Evolutionary conservation across 2,888 invertebrate genomes (phyloP), one percentile per base, ranked within the genome.

Genomic region (Panopea generosa): DNA sequence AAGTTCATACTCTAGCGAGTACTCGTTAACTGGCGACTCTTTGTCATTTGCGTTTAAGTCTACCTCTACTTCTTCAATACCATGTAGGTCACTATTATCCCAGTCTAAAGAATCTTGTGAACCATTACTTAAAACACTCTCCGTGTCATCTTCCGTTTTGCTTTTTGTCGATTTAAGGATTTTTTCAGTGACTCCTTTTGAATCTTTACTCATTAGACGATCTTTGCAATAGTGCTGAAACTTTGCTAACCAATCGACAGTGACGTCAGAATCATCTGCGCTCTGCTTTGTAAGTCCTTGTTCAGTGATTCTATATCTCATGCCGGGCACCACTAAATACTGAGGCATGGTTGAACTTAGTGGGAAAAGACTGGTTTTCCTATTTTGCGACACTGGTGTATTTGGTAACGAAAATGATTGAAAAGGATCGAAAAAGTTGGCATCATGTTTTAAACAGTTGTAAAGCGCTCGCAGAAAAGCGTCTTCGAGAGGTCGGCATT

Each of bases 151-250:
- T 27, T 80, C 79, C 7, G 77, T 71, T 11, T 59, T 57, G 9
- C 71, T 77, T 24, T 65, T 68, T 0, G 72, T 71, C 9, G 77
- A 60, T 38, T 76, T 72, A 24, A 85, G 78, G 16, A 84, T 65
- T 52, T 75, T 85, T 55, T 81, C 84, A 9, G 84, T 84, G n/a
- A 88, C 87, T 27, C 85, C 84, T 45, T 84, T 87, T 6, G 87
- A 74, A 63, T 89, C 87, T 52, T 84, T 87, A 47, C 81, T 87
- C 47, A 83, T 83, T 29, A 90, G 75, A 49, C 90, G 75, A 43
- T 85, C 86, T 62, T 86, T 87, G 60, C 89, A 89, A 55, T 90
- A 90, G 43, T 83, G 74, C 68, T 86, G 84, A 55, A 90, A 87
- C 65, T 89, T 86, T n/a, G 83, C 81, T 26, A 90, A 80, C 89